Evolutionary conservation across 2,797 vertebrate genomes (phyloP), one percentile per base, ranked within the genome.

Genomic region (Takifugu rubripes): DNA sequence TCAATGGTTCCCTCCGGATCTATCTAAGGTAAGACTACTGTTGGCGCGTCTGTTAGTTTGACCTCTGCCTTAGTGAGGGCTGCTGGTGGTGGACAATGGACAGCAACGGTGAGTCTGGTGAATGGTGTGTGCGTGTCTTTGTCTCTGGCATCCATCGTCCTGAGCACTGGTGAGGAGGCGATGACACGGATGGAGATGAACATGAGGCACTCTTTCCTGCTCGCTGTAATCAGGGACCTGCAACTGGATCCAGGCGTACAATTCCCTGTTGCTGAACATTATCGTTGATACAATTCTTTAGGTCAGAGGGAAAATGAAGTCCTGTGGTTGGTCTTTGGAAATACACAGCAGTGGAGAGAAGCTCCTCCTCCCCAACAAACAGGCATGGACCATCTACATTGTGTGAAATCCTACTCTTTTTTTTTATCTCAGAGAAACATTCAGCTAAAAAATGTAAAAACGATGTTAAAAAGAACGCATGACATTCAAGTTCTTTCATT

Each of bases 81-180:
- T 88, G 94, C 94, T 96, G 96, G 94, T 95, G 92, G 88, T 86
- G 80, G 75, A 86, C 78, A 90, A 88, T 82, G 81, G 72, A 74
- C 68, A 75, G 83, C 81, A 45, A 92, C 93, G 92, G 90, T 82
- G 90, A 91, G 93, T 93, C 85, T 90, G 72, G 70, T 67, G 76
- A 74, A 72, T 43, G 25, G 47, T 42, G 66, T 72, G 9, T 72
- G 68, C 70, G 57, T 74, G 70, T 75, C 29, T 55, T 5, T 68
- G 70, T 74, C 52, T 74, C 14, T 15, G 71, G 62, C 61, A 56
- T 77, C 69, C 75, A 48, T 70, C 60, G 54, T 87, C 86, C 89
- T 90, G 85, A 92, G 91, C 77, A 88, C 92, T 90, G 88, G 86
- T 87, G 84, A 77, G 83, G 82, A 84, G 83, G 89, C 83, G 83